Evolutionary conservation across 2,113 vertebrate species (phyloP).

Genomic region (Anhinga rufa): DNA sequence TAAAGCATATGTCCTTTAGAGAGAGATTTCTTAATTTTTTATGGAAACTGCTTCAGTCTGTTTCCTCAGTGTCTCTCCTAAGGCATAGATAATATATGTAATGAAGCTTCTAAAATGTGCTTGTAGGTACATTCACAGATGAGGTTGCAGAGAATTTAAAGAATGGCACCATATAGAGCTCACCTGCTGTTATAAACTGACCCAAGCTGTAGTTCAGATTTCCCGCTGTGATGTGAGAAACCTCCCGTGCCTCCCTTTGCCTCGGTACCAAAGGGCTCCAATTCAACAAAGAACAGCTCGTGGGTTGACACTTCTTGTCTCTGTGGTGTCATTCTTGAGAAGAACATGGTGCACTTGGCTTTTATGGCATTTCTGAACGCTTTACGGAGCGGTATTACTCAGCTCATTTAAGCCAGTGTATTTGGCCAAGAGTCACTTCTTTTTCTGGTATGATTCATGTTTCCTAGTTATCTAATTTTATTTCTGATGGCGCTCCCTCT

Average conservation of each 20-base stretch:
- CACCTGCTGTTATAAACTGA: not conserved
- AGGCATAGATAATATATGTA: not conserved
- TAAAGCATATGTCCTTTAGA: conserved; percentile 8
- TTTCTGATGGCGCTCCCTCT: not conserved
- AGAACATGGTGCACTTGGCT: not conserved
- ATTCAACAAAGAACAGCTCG: not conserved
- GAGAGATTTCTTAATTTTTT: conserved; percentile 3
- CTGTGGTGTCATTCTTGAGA: not conserved
- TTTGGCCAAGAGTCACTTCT: not conserved
- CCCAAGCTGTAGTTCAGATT: not conserved
- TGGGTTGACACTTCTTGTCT: not conserved
- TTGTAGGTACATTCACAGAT: not conserved
- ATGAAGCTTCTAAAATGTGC: not conserved
- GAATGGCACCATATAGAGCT: not conserved
- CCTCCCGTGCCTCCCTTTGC: not conserved
- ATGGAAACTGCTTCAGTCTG: conserved; percentile 22
- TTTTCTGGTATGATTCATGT: not conserved
- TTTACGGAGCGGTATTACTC: not conserved
- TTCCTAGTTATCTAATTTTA: not conserved
- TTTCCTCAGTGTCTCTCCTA: not conserved
- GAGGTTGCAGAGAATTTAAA: not conserved
- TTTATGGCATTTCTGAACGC: not conserved
- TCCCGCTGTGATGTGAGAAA: not conserved
- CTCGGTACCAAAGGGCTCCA: not conserved
- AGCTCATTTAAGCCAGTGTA: not conserved